A percentile compares a stretch with the other conserved stretches of the same genome.
Evolutionary conservation across 2,113 vertebrate species (phyloP).

Genomic region (Pangasianodon gigas): DNA sequence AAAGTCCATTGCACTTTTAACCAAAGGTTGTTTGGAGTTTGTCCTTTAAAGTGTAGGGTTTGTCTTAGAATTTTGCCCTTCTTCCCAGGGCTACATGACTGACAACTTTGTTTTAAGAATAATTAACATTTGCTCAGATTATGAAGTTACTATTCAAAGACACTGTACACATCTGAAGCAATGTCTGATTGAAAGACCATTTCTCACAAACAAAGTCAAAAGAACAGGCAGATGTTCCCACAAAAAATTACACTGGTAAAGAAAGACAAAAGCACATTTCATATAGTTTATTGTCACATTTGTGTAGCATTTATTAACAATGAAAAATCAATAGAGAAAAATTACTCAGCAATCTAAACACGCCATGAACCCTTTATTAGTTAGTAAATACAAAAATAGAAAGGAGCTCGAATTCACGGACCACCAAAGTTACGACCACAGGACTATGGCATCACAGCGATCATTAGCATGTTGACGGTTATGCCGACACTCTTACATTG

Average conservation of each 20-base stretch:
- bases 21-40: neutral
- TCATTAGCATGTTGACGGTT: neutral
- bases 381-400: slow-evolving; percentile 45
- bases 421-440: neutral
- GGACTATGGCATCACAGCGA: neutral
- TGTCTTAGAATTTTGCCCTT: neutral
- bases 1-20: slow-evolving; percentile 11
- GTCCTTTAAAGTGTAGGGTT: neutral
- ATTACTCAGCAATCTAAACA: slow-evolving; percentile 75
- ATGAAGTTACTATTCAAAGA: neutral
- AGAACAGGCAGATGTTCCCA: slow-evolving; percentile 58
- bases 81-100: neutral
- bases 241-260: slow-evolving; percentile 90
- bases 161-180: slow-evolving; percentile 15
- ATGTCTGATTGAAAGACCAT: neutral
- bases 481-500: neutral
- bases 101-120: slow-evolving; percentile 3
- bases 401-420: slow-evolving; percentile 10
- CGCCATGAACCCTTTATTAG: slow-evolving; percentile 59
- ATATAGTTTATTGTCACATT: slow-evolving; percentile 99
- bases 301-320: slow-evolving; percentile 94
- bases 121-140: slow-evolving; percentile 1
- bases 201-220: slow-evolving; percentile 20
- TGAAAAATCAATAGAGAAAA: slow-evolving; percentile 72
- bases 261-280: slow-evolving; percentile 99